These are phyloP conservation scores for Pomacea maculata DNA, from an alignment of 1,140 invertebrate species.

Conservation along the genomic window DNA sequence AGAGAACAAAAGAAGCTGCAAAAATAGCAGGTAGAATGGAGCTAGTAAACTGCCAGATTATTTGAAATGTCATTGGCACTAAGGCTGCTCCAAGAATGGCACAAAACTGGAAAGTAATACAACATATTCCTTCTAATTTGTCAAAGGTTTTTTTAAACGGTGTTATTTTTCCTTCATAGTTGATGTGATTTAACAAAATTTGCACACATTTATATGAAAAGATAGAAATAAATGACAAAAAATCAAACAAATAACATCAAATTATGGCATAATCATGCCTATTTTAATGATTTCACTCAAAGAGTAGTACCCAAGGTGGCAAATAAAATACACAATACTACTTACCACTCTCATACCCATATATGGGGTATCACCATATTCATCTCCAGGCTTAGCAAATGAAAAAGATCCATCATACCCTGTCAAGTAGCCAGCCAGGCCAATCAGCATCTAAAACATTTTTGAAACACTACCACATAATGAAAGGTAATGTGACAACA, in stretches of 20 bases:
- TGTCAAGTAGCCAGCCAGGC: conserved; percentile 87
- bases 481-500: too few species aligned
- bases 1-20: conserved; percentile 82
- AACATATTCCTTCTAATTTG: too few species aligned
- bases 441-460: conserved; percentile 87
- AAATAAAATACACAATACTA: conserved; percentile 27
- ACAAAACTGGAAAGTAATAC: conserved; percentile 78
- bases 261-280: too few species aligned
- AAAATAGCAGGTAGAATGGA: conserved; percentile 81
- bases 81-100: conserved; percentile 86
- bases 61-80: conserved; percentile 86
- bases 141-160: too few species aligned
- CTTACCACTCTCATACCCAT: conserved; percentile 94
- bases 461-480: too few species aligned
- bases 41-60: conserved; percentile 88
- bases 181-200: too few species aligned
- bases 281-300: too few species aligned
- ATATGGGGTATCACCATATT: conserved; percentile 84
- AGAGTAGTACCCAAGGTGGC: too few species aligned
- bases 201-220: too few species aligned
- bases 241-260: too few species aligned
- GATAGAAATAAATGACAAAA: too few species aligned
- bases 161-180: too few species aligned
- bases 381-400: conserved; percentile 96
- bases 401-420: conserved; percentile 96